A percentile compares a stretch with the other conserved stretches of the same genome.
Evolutionary conservation across 2,113 vertebrate genomes (phyloP).

Genomic region (Tachysurus vachellii): DNA sequence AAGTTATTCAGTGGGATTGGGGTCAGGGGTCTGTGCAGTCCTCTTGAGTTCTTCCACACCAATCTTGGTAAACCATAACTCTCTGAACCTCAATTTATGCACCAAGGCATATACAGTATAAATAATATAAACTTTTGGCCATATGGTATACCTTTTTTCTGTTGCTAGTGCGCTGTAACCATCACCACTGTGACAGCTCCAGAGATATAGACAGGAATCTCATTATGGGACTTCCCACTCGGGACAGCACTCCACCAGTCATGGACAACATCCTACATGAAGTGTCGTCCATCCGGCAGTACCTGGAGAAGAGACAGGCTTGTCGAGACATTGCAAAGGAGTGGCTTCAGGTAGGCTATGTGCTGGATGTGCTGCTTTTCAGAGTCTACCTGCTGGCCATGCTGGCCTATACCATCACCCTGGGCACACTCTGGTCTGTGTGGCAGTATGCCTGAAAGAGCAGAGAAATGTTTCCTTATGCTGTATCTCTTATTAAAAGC

Average conservation of each 20-base stretch:
- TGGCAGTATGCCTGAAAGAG: constrained; percentile 84
- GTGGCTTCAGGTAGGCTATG: constrained; percentile 92
- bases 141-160: neutral
- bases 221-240: constrained; percentile 47
- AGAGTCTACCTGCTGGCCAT: constrained; percentile 84
- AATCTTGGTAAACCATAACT: neutral
- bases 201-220: constrained; percentile 64
- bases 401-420: constrained; percentile 84
- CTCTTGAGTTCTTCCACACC: neutral
- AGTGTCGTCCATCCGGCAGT: constrained; percentile 80
- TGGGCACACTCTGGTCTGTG: constrained; percentile 89
- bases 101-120: neutral
- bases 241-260: constrained; percentile 62
- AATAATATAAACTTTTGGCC: neutral
- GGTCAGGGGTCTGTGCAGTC: neutral
- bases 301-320: constrained; percentile 85
- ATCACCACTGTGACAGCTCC: constrained; percentile 70
- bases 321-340: constrained; percentile 83
- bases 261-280: constrained; percentile 81
- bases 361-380: constrained; percentile 90
- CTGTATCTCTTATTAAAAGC: constrained; percentile 20
- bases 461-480: neutral
- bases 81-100: neutral
- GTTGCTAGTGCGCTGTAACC: constrained; percentile 74
- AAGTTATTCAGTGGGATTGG: neutral